Evolutionary conservation across 37 sponge, comb jelly and placozoan species (phyloP), one percentile per base, ranked within the genome.

Genomic region (Tethya wilhelma): DNA sequence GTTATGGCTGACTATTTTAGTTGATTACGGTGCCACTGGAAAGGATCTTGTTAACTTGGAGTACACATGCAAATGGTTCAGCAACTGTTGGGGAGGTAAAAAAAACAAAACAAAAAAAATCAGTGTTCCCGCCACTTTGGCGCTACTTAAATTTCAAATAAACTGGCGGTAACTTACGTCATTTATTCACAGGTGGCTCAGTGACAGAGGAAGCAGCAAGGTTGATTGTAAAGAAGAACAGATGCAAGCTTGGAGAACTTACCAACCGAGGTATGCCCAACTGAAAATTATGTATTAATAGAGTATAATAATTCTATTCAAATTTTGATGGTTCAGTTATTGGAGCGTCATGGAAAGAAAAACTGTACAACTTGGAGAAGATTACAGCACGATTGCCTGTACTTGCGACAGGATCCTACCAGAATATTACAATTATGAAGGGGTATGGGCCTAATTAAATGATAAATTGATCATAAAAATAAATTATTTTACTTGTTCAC

Each of bases 151-250:
- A 64, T 64, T 64, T 31, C 9, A 64, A 23, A 31, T 64, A n/a
- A n/a, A n/a, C n/a, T n/a, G n/a, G n/a, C n/a, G n/a, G n/a, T n/a
- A n/a, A n/a, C n/a, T n/a, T 44, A 44, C 53, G 9, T n/a, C 7
- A 23, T 45, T 44, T 44, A 38, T 64, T 49, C 19, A 32, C 64
- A 89, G 84, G 70, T 12, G 72, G 40, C 45, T 78, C 84, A 8
- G 36, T 89, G 26, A 84, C 83, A 31, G 90, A 89, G 38, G 90
- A 89, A 71, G 84, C 90, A n/a, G 90, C 90, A 39, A 69, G 84
- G 67, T 17, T 78, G 44, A 66, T 79, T 40, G 72, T 84, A 6
- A 79, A 64, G 53, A 31, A 55, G 19, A 5, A 73, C 72, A 79
- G 46, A 32, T 44, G 31, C 42, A 62, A 66, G 17, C 72, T 83